These are phyloP conservation scores for Monarcha castaneiventris DNA, from an alignment of 2,113 vertebrate species.

Conservation along the genomic window DNA sequence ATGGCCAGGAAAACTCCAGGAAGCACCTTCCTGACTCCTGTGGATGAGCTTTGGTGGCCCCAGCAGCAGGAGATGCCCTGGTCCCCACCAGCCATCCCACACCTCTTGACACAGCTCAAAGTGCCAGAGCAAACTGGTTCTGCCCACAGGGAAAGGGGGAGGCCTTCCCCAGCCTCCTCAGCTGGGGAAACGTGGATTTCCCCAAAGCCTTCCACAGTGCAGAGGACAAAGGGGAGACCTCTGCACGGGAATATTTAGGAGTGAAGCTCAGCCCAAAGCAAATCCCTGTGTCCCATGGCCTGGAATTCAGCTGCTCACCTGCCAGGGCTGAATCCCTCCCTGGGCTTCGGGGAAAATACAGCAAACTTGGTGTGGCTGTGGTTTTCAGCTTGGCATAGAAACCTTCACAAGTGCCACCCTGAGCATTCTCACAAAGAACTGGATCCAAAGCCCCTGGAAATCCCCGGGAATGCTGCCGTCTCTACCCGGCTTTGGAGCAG, in stretches of 20 bases:
- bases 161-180: too few relatives aligned
- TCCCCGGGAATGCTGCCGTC: accelerated
- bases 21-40: neutral
- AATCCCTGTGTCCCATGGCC: neutral
- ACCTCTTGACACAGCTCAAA: too few relatives aligned
- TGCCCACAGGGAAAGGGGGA: neutral
- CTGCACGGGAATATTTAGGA: accelerated
- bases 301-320: neutral
- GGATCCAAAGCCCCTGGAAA: neutral
- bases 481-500: neutral
- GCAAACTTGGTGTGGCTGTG: neutral
- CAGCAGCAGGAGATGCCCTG: neutral
- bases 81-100: neutral
- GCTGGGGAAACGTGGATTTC: neutral
- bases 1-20: neutral
- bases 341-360: neutral
- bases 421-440: neutral
- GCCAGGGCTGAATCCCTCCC: neutral
- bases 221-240: neutral
- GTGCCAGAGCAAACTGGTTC: neutral
- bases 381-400: neutral
- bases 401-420: neutral
- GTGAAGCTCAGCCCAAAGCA: neutral
- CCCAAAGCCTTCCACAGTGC: neutral
- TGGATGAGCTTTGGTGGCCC: neutral